phyloP scores from a whole-genome alignment of 2,888 invertebrate species.

The Nymphalis urticae region DNA sequence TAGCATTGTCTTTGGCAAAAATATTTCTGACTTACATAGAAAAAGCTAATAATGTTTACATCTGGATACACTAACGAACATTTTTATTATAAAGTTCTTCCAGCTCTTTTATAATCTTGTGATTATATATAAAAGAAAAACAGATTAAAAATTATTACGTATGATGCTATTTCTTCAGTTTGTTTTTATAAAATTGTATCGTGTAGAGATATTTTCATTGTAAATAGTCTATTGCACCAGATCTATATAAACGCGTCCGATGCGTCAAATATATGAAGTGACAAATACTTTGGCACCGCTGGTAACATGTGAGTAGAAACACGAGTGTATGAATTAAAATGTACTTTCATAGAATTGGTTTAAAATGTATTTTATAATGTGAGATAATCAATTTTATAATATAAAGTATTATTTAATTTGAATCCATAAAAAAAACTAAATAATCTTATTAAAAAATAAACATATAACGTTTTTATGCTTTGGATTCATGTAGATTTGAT shows the following conservation, averaged over 20 bases:
- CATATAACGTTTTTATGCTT: not conserved
- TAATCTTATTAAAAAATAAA: constrained; percentile 7
- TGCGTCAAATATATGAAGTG: constrained; percentile 1
- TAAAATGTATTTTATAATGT: too few relatives aligned
- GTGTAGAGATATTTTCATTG: not conserved
- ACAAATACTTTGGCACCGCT: constrained; percentile 7
- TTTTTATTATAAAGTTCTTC: too few relatives aligned
- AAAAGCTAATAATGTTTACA: too few relatives aligned
- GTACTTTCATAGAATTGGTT: too few relatives aligned
- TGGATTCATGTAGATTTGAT: constrained; percentile 13
- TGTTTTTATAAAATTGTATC: not conserved
- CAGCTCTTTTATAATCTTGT: too few relatives aligned
- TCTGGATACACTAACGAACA: too few relatives aligned
- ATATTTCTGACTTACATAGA: constrained; percentile 14
- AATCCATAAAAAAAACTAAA: not conserved
- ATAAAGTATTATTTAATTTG: not conserved
- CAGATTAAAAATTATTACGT: too few relatives aligned
- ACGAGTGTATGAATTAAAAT: not conserved
- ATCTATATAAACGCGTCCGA: not conserved
- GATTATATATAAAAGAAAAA: too few relatives aligned
- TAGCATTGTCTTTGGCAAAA: constrained; percentile 44
- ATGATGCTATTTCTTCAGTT: too few relatives aligned
- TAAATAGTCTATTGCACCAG: not conserved
- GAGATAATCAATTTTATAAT: too few relatives aligned
- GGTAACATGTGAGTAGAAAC: not conserved